phyloP scores from a whole-genome alignment of 2,888 invertebrate species.

The Sipha maydis region DNA sequence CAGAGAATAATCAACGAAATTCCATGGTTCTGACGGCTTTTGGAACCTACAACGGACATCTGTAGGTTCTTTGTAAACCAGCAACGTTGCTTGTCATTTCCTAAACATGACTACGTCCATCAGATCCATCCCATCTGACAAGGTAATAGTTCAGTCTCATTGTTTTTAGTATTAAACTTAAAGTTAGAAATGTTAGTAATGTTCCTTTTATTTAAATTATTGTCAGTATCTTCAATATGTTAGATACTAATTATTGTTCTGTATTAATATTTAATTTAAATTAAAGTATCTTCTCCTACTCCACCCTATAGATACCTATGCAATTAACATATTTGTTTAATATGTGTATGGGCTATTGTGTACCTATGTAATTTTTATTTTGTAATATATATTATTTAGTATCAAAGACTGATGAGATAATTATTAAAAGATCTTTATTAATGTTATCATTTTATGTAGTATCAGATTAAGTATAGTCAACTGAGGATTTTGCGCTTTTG shows the following conservation, averaged over 20 bases:
- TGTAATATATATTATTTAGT: background rate
- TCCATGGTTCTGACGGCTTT: constrained; percentile 27
- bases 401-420: background rate
- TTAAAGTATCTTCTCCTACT: constrained; percentile 4
- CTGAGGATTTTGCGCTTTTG: background rate
- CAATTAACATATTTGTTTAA: no score
- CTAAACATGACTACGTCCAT: constrained; percentile 63
- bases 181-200: background rate
- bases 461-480: background rate
- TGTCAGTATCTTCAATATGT: background rate
- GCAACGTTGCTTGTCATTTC: background rate
- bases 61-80: background rate
- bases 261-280: constrained; percentile 12
- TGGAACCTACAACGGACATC: constrained; percentile 33
- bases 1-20: background rate
- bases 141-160: constrained; percentile 61
- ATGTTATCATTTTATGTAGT: no score
- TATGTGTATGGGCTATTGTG: no score
- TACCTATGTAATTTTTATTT: background rate
- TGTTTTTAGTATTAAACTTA: background rate
- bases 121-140: constrained; percentile 64
- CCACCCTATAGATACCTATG: background rate
- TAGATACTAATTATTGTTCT: background rate
- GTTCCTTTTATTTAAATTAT: background rate
- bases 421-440: no score